Evolutionary conservation across 2,113 vertebrate genomes (phyloP), one percentile per base, ranked within the genome.

Genomic region (Carassius carassius): DNA sequence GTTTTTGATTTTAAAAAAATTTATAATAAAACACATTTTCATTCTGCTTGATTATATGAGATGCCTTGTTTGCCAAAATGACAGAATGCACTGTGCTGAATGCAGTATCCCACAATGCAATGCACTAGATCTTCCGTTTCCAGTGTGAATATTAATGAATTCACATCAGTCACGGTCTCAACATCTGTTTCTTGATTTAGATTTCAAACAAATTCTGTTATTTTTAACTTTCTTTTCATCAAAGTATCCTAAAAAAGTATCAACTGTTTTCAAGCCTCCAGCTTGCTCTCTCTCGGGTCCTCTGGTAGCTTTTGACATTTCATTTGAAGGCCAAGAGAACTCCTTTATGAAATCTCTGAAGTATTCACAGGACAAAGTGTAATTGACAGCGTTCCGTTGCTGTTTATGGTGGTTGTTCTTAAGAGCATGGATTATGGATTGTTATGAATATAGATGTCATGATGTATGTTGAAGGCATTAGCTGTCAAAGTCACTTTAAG

Each of bases 361-460:
- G 41, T 41, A 41, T 41, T 41, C 41, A 41, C 6, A 41, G 41
- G 6, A 41, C 7, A 41, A 41, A 10, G 16, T 70, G 67, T 41
- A 21, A 37, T 41, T 41, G 67, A 2, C 35, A 41, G 35, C 17
- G 17, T 12, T 70, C 35, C 1, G 65, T 69, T 35, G 19, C 25
- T 67, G 25, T 70, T 70, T 70, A 17, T 41, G 35, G 8, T 8
- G 16, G 32, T 69, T 70, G 67, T 37, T 70, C 17, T 37, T 37
- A 10, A 69, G 65, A 69, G 19, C 32, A 69, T 41, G 65, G 32
- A 69, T 69, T 35, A 4, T 44, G 41, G 8, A 44, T 44, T 11
- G 41, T 44, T 73, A 75, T 51, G 23, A 51, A 75, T 49, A n/a
- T 75, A 90, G 88, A 67, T 73, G 81, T 79, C 79, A 56, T 8